A percentile compares a stretch with the other conserved stretches of the same genome.
phyloP scores from a whole-genome alignment of 1,140 invertebrate genomes.

The Drosophila murphyi region DNA sequence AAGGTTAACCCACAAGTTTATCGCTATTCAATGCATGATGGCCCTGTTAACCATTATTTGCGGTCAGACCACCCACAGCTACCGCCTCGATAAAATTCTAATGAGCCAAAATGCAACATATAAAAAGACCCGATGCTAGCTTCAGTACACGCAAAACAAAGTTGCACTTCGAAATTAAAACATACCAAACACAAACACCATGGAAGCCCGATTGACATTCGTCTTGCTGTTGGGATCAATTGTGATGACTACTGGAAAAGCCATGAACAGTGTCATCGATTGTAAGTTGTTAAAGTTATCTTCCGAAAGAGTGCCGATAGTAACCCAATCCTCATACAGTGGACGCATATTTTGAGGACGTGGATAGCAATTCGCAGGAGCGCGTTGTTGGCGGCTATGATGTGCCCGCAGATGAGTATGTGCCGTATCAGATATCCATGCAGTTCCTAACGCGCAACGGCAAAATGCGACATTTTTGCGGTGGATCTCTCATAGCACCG shows the following conservation, averaged over 20 bases:
- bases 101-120: constrained; percentile 57
- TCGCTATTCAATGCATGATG: constrained; percentile 13
- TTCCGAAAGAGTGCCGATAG: not conserved
- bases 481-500: constrained; percentile 85
- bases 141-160: not conserved
- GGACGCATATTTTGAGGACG: constrained; percentile 67
- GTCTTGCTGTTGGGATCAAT: constrained; percentile 22
- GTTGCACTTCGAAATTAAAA: constrained; percentile 21
- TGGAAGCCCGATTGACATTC: constrained; percentile 12
- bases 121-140: constrained; percentile 47
- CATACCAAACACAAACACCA: not conserved
- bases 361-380: constrained; percentile 67
- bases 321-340: constrained; percentile 34
- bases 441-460: constrained; percentile 70
- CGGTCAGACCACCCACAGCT: constrained; percentile 70
- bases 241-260: not conserved
- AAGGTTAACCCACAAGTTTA: constrained; percentile 13
- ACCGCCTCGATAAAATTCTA: constrained; percentile 65
- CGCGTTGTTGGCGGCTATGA: constrained; percentile 77
- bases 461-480: constrained; percentile 82
- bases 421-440: constrained; percentile 81
- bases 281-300: constrained; percentile 43
- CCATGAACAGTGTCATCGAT: constrained; percentile 50
- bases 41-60: constrained; percentile 62
- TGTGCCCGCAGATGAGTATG: constrained; percentile 69